phyloP scores from a whole-genome alignment of 2,888 invertebrate genomes.

The Sylvicola cinctus region DNA sequence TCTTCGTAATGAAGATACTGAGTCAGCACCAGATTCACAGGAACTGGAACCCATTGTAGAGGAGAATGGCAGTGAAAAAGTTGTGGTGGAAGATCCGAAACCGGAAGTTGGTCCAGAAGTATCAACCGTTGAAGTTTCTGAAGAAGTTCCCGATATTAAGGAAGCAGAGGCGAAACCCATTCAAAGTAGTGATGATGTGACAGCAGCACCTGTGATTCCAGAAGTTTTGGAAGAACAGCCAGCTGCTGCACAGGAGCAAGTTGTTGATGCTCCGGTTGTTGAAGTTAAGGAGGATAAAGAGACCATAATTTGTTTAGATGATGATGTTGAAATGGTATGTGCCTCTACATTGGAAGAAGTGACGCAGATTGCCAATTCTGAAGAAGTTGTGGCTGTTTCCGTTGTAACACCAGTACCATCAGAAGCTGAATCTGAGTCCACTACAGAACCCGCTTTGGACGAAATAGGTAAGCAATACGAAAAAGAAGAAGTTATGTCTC shows the following conservation, averaged over 20 bases:
- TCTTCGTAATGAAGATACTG: not conserved
- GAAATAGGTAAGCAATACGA: not conserved
- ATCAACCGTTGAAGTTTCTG: conserved; percentile 1
- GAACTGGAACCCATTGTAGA: not conserved
- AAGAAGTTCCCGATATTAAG: conserved; percentile 3
- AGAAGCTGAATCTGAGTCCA: not conserved
- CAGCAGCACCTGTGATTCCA: not conserved
- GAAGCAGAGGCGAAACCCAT: conserved; percentile 3
- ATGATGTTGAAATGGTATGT: too few species aligned
- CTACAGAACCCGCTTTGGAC: not conserved
- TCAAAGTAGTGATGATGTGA: conserved; percentile 1
- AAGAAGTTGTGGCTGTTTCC: not conserved
- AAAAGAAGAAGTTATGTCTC: not conserved
- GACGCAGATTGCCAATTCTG: not conserved
- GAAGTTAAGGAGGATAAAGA: too few species aligned
- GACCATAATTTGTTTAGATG: too few species aligned
- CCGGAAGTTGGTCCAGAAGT: not conserved
- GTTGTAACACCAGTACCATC: not conserved
- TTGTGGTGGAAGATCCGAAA: too few species aligned
- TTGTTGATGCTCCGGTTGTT: too few species aligned
- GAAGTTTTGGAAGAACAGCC: not conserved
- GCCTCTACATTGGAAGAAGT: too few species aligned
- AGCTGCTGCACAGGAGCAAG: too few species aligned
- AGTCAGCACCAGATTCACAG: not conserved
- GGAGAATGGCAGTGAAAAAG: too few species aligned